Base-by-base conservation (phyloP, 2,113 vertebrate genomes). In the Cricetomys ansorgei region DNA sequence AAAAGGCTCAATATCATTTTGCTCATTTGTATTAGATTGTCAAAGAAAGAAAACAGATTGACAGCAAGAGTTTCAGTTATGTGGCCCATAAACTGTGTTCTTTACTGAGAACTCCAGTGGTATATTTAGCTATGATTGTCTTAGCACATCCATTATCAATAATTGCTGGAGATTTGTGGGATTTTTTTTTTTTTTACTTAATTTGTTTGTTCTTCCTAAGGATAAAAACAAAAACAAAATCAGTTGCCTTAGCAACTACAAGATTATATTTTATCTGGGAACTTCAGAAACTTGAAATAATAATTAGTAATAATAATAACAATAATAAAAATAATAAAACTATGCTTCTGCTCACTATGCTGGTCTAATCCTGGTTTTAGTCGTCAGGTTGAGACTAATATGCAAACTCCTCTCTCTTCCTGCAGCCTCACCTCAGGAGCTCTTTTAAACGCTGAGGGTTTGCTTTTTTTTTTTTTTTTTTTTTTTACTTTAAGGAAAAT, bases 211-310 rank as follows among this genome's bases (percentile, higher is more conserved):
- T 98, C 97, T 98, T 98, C 91, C 98, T 91, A 87, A 92, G 64
- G 81, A 98, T 98, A 91, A 86, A 62, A 97, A 97, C 76, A 95
- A 97, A 97, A 87, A 92, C 96, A 48, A 37, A 5, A 37, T 1
- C 21, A 98, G 98, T 98, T 98, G 97, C 98, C 98, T 97, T 98
- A 98, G 99, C 98, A 99, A 99, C 98, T 96, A 94, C 96, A 97
- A 98, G 96, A 98, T 98, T 98, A 98, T 97, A 97, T 96, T 98
- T 98, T 98, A 98, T 98, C 98, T 98, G 95, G 73, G 95, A 97
- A 96, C 96, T 98, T 97, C 98, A 98, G 98, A 98, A 96, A 92
- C 97, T 70, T 0, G 23, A 83, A 91, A 55, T 85, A 29, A 19
- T 10, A 53, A 70, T 1, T 85, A 29, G 15, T 10, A 53, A 70